Base-by-base conservation (phyloP, 2,888 invertebrate genomes). In the Lydus trimaculatus region DNA sequence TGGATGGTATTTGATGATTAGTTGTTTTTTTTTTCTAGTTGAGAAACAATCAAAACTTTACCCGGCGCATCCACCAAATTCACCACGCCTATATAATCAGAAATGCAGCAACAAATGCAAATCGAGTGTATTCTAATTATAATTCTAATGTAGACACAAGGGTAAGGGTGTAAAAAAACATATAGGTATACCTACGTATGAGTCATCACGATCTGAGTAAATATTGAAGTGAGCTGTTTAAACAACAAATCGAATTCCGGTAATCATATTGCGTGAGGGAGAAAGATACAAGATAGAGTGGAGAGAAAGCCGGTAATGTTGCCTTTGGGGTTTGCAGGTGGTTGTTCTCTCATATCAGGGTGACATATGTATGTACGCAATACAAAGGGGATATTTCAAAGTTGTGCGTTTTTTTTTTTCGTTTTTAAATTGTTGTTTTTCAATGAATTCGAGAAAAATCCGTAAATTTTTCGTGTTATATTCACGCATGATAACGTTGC, bases 211-310 rank as follows among this genome's bases (percentile, higher is more conserved):
- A n/a, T 66, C 56, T 28, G 56, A 5, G 69, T 69, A 69, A 69
- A 71, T 67, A 71, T 71, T 65, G 66, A 39, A 64, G 71, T 66
- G 61, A 25, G 64, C 70, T 70, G 70, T 70, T 70, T 67, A 70
- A 70, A 62, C 70, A 67, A 70, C 70, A 71, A 71, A 71, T 71
- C 71, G 71, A 71, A 71, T 71, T 71, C 69, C 58, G 64, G 69
- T 64, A 71, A 69, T 67, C 71, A 71, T 63, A 71, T 63, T 62
- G 63, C 33, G 25, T 25, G 61, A 60, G 68, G 64, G 66, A 66
- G 52, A 15, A 15, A n/a, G 28, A 48, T 5, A 36, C 36, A 36
- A 15, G 13, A 36, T 36, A 7, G 20, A 52, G n/a, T n/a, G 23
- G 11, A 11, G 9, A 52, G 23, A 23, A 52, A 69, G 66, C 15